Conservation (phyloP, 2,888 invertebrate genomes). For the Protophormia terraenovae region DNA sequence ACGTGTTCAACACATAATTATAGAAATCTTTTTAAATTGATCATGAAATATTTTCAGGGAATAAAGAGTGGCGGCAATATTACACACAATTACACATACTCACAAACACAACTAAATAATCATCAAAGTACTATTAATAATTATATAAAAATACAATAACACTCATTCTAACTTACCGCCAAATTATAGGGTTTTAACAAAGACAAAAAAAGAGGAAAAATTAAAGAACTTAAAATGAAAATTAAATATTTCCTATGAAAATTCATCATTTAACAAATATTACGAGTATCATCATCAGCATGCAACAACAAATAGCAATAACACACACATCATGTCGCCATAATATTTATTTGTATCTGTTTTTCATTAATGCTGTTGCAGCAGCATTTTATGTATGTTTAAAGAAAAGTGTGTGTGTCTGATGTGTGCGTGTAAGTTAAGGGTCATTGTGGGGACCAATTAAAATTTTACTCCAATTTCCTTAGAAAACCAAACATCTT, state of each 20-base stretch:
- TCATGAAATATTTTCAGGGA: slow-evolving; percentile 29
- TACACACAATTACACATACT: background rate
- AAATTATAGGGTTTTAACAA: slow-evolving; percentile 39
- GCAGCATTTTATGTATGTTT: background rate
- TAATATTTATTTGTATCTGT: slow-evolving; percentile 41
- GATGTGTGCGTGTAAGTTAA: slow-evolving; percentile 52
- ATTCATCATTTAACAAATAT: slow-evolving; percentile 52
- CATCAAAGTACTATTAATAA: slow-evolving; percentile 13
- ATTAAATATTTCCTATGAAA: slow-evolving; percentile 51
- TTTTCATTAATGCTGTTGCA: slow-evolving; percentile 33
- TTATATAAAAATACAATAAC: background rate
- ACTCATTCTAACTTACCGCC: background rate
- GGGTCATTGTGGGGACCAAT: slow-evolving; percentile 67
- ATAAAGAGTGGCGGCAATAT: background rate
- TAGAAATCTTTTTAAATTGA: slow-evolving; percentile 55
- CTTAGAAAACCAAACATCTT: slow-evolving; percentile 26
- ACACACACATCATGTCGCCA: slow-evolving; percentile 40
- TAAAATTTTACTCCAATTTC: slow-evolving; percentile 64
- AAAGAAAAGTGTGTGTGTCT: background rate
- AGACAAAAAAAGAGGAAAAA: slow-evolving; percentile 1
- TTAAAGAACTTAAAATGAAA: slow-evolving; percentile 7
- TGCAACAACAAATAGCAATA: slow-evolving; percentile 2
- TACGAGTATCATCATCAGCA: background rate
- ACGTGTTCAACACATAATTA: slow-evolving; percentile 61
- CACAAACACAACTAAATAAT: background rate